These are phyloP conservation scores for Sclerurus mexicanus DNA, from an alignment of 2,113 vertebrate genomes.

Conservation along the genomic window DNA sequence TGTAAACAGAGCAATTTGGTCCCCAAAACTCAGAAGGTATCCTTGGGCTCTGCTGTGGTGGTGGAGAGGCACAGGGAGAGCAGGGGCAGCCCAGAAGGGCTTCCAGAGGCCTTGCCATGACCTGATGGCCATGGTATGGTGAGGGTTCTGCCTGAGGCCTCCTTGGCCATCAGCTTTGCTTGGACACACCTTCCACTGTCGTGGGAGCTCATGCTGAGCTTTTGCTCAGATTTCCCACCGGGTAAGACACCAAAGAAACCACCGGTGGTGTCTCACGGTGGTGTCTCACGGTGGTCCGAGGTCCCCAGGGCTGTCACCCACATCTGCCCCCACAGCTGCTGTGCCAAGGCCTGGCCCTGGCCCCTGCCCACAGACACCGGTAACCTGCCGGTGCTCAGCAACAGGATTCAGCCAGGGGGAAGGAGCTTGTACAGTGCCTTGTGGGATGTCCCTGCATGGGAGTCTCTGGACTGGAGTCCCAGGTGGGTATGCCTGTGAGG, in stretches of 20 bases:
- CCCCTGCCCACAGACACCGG: background rate
- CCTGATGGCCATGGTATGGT: rapidly evolving
- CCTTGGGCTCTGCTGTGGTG: background rate
- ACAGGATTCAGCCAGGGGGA: background rate
- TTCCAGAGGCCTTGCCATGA: background rate
- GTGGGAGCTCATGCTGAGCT: background rate
- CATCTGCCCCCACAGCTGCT: background rate
- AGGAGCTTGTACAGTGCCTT: background rate
- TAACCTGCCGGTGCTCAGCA: rapidly evolving
- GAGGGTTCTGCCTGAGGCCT: background rate
- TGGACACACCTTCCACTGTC: background rate
- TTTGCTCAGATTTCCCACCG: background rate
- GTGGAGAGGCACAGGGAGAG: background rate
- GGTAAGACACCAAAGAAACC: background rate
- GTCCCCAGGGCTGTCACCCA: background rate
- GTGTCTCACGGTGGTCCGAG: background rate
- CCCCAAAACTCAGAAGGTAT: background rate
- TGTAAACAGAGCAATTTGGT: rapidly evolving
- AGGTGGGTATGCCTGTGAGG: rapidly evolving
- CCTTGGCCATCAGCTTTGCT: rapidly evolving
- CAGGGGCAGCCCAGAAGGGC: background rate
- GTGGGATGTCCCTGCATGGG: rapidly evolving
- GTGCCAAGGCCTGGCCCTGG: background rate
- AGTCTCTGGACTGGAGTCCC: rapidly evolving
- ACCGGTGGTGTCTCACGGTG: background rate